Percentiles rank a stretch among this genome's conserved stretches.
Evolutionary conservation across 2,888 invertebrate genomes (phyloP).

Genomic region (Heteropelma amictum): DNA sequence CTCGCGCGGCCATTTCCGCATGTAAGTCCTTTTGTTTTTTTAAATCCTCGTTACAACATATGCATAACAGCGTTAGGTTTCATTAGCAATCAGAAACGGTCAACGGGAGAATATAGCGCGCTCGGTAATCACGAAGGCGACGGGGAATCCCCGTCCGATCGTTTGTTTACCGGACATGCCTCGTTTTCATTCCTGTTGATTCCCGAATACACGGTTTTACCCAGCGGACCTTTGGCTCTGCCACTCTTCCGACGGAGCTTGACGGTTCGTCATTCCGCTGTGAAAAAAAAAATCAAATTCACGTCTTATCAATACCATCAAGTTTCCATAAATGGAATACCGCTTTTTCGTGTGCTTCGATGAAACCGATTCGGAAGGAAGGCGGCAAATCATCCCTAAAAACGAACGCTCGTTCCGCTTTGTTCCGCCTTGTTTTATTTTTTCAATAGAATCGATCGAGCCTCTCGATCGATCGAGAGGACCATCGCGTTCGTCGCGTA

Average conservation of each 20-base stretch:
- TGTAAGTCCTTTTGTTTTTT: slow-evolving; percentile 68
- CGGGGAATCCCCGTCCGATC: slow-evolving; percentile 54
- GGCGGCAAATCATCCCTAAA: too few relatives aligned
- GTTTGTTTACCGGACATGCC: slow-evolving; percentile 73
- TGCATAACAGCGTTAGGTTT: slow-evolving; percentile 77
- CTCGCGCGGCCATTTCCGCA: slow-evolving; percentile 55
- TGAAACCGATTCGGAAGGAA: too few relatives aligned
- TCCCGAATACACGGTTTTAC: too few relatives aligned
- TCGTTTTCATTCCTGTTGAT: slow-evolving; percentile 24
- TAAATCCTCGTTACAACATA: slow-evolving; percentile 70
- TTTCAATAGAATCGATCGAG: too few relatives aligned
- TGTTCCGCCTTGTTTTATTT: neutral
- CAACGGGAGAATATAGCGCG: slow-evolving; percentile 55
- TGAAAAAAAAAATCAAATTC: too few relatives aligned
- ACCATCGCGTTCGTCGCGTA: slow-evolving; percentile 31
- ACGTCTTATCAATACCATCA: too few relatives aligned
- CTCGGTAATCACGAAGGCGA: neutral
- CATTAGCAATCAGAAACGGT: slow-evolving; percentile 78
- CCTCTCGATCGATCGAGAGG: too few relatives aligned
- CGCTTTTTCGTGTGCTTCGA: too few relatives aligned
- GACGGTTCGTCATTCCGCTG: too few relatives aligned
- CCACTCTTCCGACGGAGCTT: slow-evolving; percentile 5
- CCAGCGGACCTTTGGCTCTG: too few relatives aligned
- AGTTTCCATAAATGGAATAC: too few relatives aligned
- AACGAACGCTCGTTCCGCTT: neutral